Evolutionary conservation across 64 coral and sea anemone genomes (phyloP), one percentile per base, ranked within the genome.

Genomic region (Pocillopora damicornis): DNA sequence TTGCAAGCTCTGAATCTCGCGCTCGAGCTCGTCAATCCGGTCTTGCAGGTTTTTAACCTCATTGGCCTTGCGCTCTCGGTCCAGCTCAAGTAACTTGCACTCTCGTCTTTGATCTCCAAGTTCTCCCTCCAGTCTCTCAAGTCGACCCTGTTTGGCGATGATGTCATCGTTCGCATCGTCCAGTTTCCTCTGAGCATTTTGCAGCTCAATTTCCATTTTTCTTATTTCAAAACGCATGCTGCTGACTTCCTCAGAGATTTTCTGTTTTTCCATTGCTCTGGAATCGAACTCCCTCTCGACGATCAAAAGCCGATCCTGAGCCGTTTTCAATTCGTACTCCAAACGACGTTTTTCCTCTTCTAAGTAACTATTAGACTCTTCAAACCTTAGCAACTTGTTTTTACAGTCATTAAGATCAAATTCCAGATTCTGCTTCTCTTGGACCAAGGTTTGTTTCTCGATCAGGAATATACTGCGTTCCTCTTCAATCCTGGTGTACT

Each of bases 161-260:
- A 95, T 37, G 42, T 95, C 80, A 17, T 91, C 61, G 16, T 72
- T 95, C 5, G 86, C 84, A 35, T 88, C 89, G 60, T 87, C 61
- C 14, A 95, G 78, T n/a, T 91, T 79, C 30, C 38, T 67, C 30
- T 88, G 20, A 13, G 89, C 84, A 74, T 77, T 51, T 25, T 91
- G 83, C 11, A 95, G 76, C 13, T 95, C 93, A 23, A 22, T 79
- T 79, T 95, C 92, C 8, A 95, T 69, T 83, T 88, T 91, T 38
- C 60, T 80, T 26, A 91, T 60, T 66, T 91, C 89, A 82, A 58
- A 35, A 58, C 78, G 73, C 0, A 76, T 88, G 18, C 57, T 64
- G 58, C 82, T 86, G 22, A 77, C 56, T 77, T 91, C 81, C 34
- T 86, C 30, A n/a, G 89, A 91, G 18, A 76, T 67, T 17, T 74